Conservation (phyloP, 2,113 vertebrate genomes). For the Corapipo altera region DNA sequence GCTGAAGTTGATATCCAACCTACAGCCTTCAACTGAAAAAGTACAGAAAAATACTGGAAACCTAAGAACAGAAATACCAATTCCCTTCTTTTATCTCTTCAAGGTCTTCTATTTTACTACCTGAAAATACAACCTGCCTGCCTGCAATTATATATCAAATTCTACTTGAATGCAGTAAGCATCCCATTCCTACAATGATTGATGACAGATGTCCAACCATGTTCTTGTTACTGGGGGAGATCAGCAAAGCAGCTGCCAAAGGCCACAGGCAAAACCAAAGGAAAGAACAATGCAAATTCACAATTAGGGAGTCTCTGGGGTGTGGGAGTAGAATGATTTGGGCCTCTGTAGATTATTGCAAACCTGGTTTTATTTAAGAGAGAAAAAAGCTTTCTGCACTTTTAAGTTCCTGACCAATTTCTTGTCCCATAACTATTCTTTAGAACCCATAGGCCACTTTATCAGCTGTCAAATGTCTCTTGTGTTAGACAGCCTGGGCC, state of each 20-base stretch:
- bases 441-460: constrained; percentile 33
- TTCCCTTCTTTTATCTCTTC: not conserved
- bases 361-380: constrained; percentile 68
- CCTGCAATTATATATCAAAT: constrained; percentile 55
- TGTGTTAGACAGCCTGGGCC: not conserved
- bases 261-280: constrained; percentile 47
- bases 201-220: constrained; percentile 66
- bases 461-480: constrained; percentile 14
- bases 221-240: constrained; percentile 63
- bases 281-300: constrained; percentile 57
- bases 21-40: not conserved
- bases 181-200: constrained; percentile 41
- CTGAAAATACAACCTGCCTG: constrained; percentile 35
- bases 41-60: not conserved
- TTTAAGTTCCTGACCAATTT: constrained; percentile 46
- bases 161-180: constrained; percentile 21
- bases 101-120: not conserved
- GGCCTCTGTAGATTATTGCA: constrained; percentile 57
- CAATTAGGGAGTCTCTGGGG: constrained; percentile 48
- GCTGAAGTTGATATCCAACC: not conserved
- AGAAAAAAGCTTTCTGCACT: constrained; percentile 44
- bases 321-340: constrained; percentile 51
- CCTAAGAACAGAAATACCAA: not conserved
- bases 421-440: constrained; percentile 37
- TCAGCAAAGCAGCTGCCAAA: constrained; percentile 47